Conservation (phyloP, 1,140 invertebrate species). For the Capitella teleta region DNA sequence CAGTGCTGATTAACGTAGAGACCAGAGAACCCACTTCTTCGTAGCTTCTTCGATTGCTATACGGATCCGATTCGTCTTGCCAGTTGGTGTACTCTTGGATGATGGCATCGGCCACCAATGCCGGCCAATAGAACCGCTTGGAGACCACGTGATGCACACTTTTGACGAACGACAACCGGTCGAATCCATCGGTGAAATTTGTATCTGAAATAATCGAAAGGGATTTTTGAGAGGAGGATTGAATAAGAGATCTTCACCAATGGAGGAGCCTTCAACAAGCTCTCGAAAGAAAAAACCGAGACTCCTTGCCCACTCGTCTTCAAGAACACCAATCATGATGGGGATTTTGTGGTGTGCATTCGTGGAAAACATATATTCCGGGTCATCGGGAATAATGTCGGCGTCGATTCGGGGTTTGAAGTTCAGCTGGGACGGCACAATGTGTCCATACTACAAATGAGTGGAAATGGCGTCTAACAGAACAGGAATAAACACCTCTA, state of each 20-base stretch:
- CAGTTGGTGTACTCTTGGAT: background rate
- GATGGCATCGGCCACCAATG: background rate
- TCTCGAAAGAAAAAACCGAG: background rate
- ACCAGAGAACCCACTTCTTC: background rate
- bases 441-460: background rate
- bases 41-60: background rate
- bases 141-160: background rate
- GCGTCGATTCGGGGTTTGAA: background rate
- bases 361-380: background rate
- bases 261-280: too few relatives aligned
- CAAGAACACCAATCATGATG: background rate
- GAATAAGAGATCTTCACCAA: too few relatives aligned
- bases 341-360: background rate
- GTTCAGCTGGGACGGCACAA: background rate
- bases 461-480: too few relatives aligned
- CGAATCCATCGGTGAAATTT: background rate
- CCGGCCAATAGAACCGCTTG: background rate
- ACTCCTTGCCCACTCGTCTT: background rate
- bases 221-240: too few relatives aligned
- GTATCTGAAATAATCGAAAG: background rate
- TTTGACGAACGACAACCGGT: background rate
- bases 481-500: background rate
- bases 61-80: background rate
- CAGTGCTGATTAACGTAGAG: background rate
- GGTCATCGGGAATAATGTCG: background rate